These are phyloP conservation scores for Neotoma lepida DNA, from an alignment of 2,113 vertebrate genomes.

Conservation along the genomic window DNA sequence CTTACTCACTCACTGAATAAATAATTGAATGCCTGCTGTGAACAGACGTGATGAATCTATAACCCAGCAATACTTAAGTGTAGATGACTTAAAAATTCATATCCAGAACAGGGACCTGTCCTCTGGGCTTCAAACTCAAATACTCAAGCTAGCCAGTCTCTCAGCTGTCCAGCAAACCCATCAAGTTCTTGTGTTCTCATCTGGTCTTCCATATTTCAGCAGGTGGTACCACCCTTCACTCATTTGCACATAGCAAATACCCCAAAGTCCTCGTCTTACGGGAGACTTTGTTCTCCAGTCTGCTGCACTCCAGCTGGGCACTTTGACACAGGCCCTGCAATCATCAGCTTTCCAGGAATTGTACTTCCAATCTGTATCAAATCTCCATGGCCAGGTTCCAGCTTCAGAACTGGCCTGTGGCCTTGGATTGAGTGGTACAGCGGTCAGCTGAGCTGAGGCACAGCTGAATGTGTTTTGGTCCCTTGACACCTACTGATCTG, in stretches of 20 bases:
- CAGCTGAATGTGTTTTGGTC: neutral
- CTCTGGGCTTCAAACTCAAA: neutral
- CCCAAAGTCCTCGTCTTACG: neutral
- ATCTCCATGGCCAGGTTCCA: constrained; percentile 11
- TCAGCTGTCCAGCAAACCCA: neutral
- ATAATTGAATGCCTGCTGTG: neutral
- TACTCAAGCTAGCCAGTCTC: neutral
- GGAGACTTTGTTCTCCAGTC: neutral
- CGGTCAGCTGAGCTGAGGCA: neutral
- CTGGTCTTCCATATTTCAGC: neutral
- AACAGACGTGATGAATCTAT: neutral
- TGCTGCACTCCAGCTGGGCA: neutral
- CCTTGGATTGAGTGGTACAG: neutral
- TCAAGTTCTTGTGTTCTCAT: neutral
- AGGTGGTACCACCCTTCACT: neutral
- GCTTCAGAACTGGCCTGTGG: neutral
- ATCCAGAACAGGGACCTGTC: neutral
- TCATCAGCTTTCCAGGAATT: neutral
- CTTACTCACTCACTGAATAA: neutral
- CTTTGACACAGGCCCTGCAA: neutral
- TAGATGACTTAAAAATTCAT: neutral
- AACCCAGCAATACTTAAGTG: neutral
- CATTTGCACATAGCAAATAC: neutral
- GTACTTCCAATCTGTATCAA: neutral
- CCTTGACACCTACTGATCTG: neutral